A percentile compares a stretch with the other conserved stretches of the same genome.
Evolutionary conservation across 2,797 vertebrate genomes (phyloP).

Genomic region (Rhodeus uyekii): DNA sequence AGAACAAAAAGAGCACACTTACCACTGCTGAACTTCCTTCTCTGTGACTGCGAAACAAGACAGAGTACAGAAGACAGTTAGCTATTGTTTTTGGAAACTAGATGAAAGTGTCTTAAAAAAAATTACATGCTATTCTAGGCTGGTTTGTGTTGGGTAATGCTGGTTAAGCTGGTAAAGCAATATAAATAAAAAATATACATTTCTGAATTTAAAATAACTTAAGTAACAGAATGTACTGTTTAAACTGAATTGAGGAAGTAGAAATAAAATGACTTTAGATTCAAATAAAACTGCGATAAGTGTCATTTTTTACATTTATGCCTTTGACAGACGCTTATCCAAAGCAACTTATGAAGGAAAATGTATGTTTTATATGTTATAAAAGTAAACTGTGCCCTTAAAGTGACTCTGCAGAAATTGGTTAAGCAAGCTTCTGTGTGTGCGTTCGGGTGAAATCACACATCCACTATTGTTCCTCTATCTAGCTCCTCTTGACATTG

Average conservation of each 20-base stretch:
- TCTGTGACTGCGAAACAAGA: constrained; percentile 57
- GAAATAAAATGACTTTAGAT: background rate
- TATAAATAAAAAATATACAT: too few relatives aligned
- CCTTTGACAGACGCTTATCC: too few relatives aligned
- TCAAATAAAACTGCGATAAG: background rate
- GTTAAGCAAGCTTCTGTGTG: too few relatives aligned
- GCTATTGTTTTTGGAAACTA: background rate
- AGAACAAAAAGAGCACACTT: constrained; percentile 36
- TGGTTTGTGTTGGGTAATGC: background rate
- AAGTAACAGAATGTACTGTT: background rate
- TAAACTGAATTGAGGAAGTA: background rate
- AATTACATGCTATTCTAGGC: background rate
- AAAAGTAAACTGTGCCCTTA: too few relatives aligned
- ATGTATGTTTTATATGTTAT: too few relatives aligned
- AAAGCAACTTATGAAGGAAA: too few relatives aligned
- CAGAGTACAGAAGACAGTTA: constrained; percentile 22
- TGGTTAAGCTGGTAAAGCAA: background rate
- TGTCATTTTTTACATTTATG: background rate
- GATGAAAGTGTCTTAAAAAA: background rate
- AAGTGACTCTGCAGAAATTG: too few relatives aligned
- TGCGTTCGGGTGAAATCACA: too few relatives aligned
- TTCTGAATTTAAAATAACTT: background rate
- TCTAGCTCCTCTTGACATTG: too few relatives aligned
- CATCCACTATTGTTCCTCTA: too few relatives aligned
- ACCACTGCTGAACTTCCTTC: constrained; percentile 62